Base-by-base conservation (phyloP, 1,140 invertebrate species). In the Agrilus planipennis region DNA sequence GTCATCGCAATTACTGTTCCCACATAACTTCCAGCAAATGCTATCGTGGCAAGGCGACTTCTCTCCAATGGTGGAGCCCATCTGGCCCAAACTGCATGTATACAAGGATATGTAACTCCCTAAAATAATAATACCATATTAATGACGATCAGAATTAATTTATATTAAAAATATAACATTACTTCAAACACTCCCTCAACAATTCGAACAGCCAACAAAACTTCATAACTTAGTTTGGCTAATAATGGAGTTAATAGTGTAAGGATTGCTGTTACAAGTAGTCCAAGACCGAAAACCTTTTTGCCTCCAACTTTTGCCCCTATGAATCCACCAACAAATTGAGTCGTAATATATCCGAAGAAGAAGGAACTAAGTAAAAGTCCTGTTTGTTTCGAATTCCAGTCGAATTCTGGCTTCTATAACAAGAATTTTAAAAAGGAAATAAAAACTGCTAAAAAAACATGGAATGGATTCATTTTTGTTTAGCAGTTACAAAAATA, bases 161-260 rank as follows among this genome's bases (percentile, higher is more conserved):
- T 14, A 1, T 28, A 3, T 39, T 15, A 5, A 28, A 15, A 39
- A 17, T 39, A 25, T 16, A n/a, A 51, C 67, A 67, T n/a, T 65
- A 89, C 86, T 73, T 93, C 89, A 59, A 84, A 89, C 23, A 94
- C 59, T 31, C 91, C 91, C 66, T 92, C 86, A 16, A 91, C 58
- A 11, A 93, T 76, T 48, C 91, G 66, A 0, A 89, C 67, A 2
- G 71, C 67, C 16, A 94, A 65, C 0, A 94, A 70, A 4, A 83
- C 54, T 25, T 72, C 76, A 1, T 82, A 71, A 46, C 77, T 83
- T 25, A 84, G 84, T n/a, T 27, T 27, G 23, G 39, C 19, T 16
- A 34, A 21, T 14, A 41, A 7, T 16, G 39, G 39, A 11, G 39
- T 34, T 23, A 41, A 17, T 6, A 41, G 5, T n/a, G 88, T 91